Percentiles rank a stretch among this genome's conserved stretches.
Evolutionary conservation across 2,113 vertebrate genomes (phyloP).

Genomic region (Thermophis baileyi): DNA sequence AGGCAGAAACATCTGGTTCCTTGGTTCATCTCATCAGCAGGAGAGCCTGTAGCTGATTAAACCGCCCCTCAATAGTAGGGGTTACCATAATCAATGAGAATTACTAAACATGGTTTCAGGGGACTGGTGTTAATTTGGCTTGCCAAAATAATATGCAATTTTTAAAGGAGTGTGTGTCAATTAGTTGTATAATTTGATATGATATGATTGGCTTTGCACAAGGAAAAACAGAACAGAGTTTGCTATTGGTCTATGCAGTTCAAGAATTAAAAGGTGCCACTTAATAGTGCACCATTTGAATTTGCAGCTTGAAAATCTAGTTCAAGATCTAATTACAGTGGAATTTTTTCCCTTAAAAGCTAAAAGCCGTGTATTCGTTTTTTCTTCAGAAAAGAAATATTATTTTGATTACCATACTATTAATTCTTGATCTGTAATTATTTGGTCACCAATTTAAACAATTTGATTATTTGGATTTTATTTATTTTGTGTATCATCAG

Average conservation of each 20-base stretch:
- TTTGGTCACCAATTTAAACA: constrained; percentile 49
- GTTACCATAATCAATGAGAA: constrained; percentile 51
- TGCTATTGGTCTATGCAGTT: constrained; percentile 55
- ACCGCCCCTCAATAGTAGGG: constrained; percentile 56
- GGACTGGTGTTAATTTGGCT: constrained; percentile 58
- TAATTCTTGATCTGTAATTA: constrained; percentile 52
- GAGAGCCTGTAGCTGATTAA: constrained; percentile 55
- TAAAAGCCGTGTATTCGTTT: constrained; percentile 55
- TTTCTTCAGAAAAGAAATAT: constrained; percentile 43
- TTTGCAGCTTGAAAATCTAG: constrained; percentile 51
- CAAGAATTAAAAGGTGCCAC: constrained; percentile 60
- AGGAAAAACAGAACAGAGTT: constrained; percentile 56
- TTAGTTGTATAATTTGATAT: constrained; percentile 66
- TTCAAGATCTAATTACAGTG: constrained; percentile 64
- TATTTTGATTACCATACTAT: constrained; percentile 51
- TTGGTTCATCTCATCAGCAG: constrained; percentile 54
- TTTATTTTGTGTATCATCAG: constrained; percentile 38
- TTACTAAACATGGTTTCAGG: constrained; percentile 54
- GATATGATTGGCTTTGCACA: constrained; percentile 59
- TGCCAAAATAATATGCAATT: constrained; percentile 67
- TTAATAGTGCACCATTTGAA: constrained; percentile 58
- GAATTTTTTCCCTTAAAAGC: constrained; percentile 59
- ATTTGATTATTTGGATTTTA: constrained; percentile 35
- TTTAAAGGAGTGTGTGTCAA: constrained; percentile 65
- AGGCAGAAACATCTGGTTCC: constrained; percentile 56